phyloP scores from a whole-genome alignment of 2,113 vertebrate genomes.

The Rana temporaria region DNA sequence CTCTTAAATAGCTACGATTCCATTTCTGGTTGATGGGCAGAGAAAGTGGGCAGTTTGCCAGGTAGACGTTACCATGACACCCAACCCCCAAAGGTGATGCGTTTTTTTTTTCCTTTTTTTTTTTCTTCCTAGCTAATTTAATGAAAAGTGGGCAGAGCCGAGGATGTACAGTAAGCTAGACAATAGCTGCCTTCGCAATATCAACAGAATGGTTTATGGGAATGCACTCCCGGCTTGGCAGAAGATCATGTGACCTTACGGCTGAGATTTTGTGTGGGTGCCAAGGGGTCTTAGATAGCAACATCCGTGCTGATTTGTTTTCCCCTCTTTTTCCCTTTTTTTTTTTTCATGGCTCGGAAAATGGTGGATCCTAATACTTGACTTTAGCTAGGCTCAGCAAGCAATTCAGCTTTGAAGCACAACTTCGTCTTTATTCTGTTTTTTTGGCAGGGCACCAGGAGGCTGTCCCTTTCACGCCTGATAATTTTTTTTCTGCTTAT shows the following conservation, averaged over 20 bases:
- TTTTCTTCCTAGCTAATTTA: constrained; percentile 74
- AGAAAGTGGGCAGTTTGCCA: constrained; percentile 91
- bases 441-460: constrained; percentile 82
- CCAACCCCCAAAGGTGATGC: constrained; percentile 90
- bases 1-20: constrained; percentile 84
- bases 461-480: constrained; percentile 81
- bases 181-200: constrained; percentile 95
- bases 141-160: constrained; percentile 86
- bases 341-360: constrained; percentile 84
- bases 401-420: constrained; percentile 80
- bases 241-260: constrained; percentile 88
- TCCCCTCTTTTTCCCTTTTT: constrained; percentile 56
- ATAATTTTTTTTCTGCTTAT: constrained; percentile 78
- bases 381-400: constrained; percentile 83
- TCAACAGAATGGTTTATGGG: constrained; percentile 91
- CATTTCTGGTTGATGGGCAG: constrained; percentile 82
- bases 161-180: constrained; percentile 86
- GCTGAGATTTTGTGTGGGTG: constrained; percentile 87
- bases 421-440: constrained; percentile 78
- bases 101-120: constrained; percentile 70
- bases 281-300: constrained; percentile 80
- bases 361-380: constrained; percentile 87
- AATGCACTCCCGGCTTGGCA: constrained; percentile 88
- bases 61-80: constrained; percentile 95
- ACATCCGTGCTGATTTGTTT: constrained; percentile 76